Base-by-base conservation (phyloP, 1,140 invertebrate genomes). In the Theocolax elegans region DNA sequence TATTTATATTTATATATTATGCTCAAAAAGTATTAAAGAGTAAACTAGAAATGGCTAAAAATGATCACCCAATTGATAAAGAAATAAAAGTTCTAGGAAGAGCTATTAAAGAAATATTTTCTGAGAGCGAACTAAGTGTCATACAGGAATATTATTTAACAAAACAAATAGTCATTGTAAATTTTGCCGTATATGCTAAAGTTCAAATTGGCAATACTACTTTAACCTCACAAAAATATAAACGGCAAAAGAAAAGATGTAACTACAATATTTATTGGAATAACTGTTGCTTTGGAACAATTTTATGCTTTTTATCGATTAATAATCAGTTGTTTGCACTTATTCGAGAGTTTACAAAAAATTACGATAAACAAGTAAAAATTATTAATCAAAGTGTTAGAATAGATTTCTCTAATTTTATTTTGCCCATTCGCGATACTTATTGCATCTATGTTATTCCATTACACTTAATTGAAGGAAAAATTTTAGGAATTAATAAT, bases 161-260 rank as follows among this genome's bases (percentile, higher is more conserved):
- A 10, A 40, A 13, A 21, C 13, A 29, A 19, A 15, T 29, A 56
- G 6, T 13, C 6, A 38, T 38, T 8, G 35, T 8, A 38, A 6
- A 35, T 7, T 6, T 40, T 10, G 23, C 2, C 3, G 35, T 60
- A 17, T 53, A 62, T 53, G 21, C 21, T 29, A 49, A 38, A 42
- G 42, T 48, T 23, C 40, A 62, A 42, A 42, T 62, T 15, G 35
- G 29, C 63, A 70, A 53, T 17, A 3, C 54, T 31, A 27, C 46
- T 10, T 63, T 54, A 13, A 70, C 67, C 8, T 70, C 67, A 44
- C 3, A 44, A 23, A 13, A 27, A 10, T 70, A 70, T 29, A 54
- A 15, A n/a, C 44, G 38, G 21, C 58, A 70, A 31, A 63, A 40
- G 13, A 70, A 63, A 38, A 60, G 67, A 35, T 48, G 56, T 8